These are phyloP conservation scores for Xenentodon cancila DNA, from an alignment of 2,797 vertebrate genomes.

Conservation along the genomic window DNA sequence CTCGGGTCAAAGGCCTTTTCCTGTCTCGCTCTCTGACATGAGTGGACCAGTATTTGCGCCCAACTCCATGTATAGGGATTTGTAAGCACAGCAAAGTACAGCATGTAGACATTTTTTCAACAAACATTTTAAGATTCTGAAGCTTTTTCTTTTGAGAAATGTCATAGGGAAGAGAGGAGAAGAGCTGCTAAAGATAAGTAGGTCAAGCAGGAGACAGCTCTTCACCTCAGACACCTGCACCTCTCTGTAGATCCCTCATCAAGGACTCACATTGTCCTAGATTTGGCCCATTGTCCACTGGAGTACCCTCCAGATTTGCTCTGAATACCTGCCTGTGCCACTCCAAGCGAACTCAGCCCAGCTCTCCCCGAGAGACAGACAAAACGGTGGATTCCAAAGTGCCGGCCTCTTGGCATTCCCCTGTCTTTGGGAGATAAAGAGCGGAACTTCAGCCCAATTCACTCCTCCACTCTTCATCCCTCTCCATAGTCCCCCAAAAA, in stretches of 20 bases:
- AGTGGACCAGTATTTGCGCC: slow-evolving; percentile 37
- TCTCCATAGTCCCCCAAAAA: slow-evolving; percentile 50
- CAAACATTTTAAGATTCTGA: slow-evolving; percentile 32
- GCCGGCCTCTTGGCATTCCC: slow-evolving; percentile 86
- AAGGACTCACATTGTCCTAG: slow-evolving; percentile 87
- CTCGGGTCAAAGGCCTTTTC: slow-evolving; percentile 79
- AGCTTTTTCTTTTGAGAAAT: slow-evolving; percentile 29
- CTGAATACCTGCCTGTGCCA: slow-evolving; percentile 81
- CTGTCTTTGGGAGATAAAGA: slow-evolving; percentile 84
- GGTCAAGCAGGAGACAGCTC: slow-evolving; percentile 66
- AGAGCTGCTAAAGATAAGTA: slow-evolving; percentile 65
- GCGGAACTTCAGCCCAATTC: slow-evolving; percentile 72
- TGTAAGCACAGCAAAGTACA: slow-evolving; percentile 29
- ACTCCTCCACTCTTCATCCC: slow-evolving; percentile 73
- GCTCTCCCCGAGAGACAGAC: slow-evolving; percentile 82
- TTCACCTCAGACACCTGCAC: slow-evolving; percentile 84
- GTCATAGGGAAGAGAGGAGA: slow-evolving; percentile 22
- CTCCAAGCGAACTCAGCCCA: slow-evolving; percentile 84
- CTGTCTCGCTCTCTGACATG: slow-evolving; percentile 72
- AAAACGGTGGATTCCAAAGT: slow-evolving; percentile 84
- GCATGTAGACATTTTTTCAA: slow-evolving; percentile 17
- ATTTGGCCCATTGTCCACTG: slow-evolving; percentile 84
- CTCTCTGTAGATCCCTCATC: slow-evolving; percentile 83
- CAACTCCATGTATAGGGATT: slow-evolving; percentile 37
- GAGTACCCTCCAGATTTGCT: slow-evolving; percentile 81